These are phyloP conservation scores for Telenomus remus DNA, from an alignment of 1,140 invertebrate species.

Conservation along the genomic window DNA sequence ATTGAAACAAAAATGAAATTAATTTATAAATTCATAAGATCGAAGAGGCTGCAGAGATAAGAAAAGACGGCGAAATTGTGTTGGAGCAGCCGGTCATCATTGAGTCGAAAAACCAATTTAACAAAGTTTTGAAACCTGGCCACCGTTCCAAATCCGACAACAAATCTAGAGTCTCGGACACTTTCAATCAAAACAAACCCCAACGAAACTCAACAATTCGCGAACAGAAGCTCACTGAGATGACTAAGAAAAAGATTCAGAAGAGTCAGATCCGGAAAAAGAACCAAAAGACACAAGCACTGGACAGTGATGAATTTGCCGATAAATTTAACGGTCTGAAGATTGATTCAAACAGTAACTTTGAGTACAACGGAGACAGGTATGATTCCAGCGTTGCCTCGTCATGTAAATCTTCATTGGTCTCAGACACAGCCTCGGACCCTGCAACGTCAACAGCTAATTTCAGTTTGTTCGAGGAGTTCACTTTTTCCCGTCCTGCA, in stretches of 20 bases:
- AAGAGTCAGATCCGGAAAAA: neutral
- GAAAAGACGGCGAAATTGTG: neutral
- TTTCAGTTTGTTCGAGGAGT: constrained; percentile 42
- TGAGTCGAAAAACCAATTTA: neutral
- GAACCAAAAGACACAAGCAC: neutral
- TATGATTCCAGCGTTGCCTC: constrained; percentile 9
- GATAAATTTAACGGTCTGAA: constrained; percentile 5
- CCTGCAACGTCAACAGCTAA: constrained; percentile 1
- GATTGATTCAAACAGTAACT: neutral
- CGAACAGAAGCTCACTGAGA: neutral
- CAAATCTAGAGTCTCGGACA: neutral
- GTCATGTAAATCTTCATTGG: constrained; percentile 13
- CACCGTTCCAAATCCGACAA: no score
- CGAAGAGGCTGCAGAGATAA: neutral
- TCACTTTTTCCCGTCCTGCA: constrained; percentile 26
- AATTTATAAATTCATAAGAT: neutral
- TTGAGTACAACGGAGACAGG: neutral
- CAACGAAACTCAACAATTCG: neutral
- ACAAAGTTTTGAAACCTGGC: neutral
- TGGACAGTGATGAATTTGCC: neutral
- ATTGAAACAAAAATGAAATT: neutral
- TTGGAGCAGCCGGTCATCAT: neutral
- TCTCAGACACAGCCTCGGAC: constrained; percentile 24
- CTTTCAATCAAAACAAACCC: neutral
- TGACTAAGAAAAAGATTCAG: neutral